Evolutionary conservation across 2,797 vertebrate species (phyloP).

Genomic region (Brachymystax lenok): DNA sequence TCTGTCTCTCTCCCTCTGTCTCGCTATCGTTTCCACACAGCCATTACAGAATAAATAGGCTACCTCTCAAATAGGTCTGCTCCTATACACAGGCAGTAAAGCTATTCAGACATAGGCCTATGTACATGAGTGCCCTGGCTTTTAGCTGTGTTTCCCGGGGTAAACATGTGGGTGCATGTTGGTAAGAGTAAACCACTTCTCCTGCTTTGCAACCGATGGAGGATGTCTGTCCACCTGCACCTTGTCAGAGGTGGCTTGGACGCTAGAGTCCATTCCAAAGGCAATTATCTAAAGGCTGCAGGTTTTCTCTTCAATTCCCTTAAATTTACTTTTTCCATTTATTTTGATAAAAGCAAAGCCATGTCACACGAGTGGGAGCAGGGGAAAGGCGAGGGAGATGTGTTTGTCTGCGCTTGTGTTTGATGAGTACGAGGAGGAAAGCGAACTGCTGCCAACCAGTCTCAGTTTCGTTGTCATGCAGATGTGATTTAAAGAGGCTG

Average conservation of each 20-base stretch:
- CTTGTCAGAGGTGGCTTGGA: not conserved
- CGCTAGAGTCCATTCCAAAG: not conserved
- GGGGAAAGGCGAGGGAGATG: slow-evolving; percentile 6
- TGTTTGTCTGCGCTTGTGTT: slow-evolving; percentile 13
- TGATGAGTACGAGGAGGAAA: slow-evolving; percentile 34
- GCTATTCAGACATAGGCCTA: not conserved
- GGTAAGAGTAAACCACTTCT: not conserved
- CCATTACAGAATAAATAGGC: not conserved
- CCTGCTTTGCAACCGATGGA: not conserved
- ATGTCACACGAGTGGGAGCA: not conserved
- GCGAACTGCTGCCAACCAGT: slow-evolving; percentile 10
- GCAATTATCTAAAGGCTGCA: not conserved
- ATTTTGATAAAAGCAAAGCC: not conserved
- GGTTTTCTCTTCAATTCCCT: not conserved
- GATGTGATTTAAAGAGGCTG: slow-evolving; percentile 36
- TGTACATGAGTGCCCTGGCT: not conserved
- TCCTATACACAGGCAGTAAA: not conserved
- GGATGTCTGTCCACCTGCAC: not conserved
- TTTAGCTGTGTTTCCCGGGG: too few species aligned
- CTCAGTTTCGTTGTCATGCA: slow-evolving; percentile 48
- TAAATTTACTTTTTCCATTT: not conserved
- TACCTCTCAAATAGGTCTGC: not conserved
- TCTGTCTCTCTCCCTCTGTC: not conserved
- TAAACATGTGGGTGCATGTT: not conserved
- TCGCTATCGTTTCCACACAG: not conserved